Conservation (phyloP, 2,797 vertebrate species). For the Pagetopsis macropterus region DNA sequence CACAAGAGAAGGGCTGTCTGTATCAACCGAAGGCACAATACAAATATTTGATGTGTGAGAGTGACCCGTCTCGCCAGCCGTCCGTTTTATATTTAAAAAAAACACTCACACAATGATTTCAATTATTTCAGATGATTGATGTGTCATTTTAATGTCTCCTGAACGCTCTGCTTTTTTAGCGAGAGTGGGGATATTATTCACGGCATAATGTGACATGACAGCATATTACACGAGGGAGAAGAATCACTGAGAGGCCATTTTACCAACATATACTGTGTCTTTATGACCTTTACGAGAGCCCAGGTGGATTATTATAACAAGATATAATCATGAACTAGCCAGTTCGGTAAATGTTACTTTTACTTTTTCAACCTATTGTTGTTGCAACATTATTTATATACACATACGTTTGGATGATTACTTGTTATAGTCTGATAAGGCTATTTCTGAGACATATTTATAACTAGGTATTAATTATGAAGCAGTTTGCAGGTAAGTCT, state of each 20-base stretch:
- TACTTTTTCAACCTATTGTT: not conserved
- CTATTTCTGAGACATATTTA: conserved; percentile 65
- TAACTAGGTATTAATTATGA: conserved; percentile 73
- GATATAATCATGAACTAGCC: conserved; percentile 5
- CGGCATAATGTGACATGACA: conserved; percentile 65
- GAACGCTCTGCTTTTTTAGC: conserved; percentile 59
- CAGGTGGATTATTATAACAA: conserved; percentile 5
- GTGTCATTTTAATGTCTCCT: conserved; percentile 60
- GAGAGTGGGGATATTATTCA: conserved; percentile 51
- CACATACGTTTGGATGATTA: not conserved
- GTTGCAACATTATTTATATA: not conserved
- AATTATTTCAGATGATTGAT: conserved; percentile 67
- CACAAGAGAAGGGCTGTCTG: conserved; percentile 33
- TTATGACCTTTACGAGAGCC: conserved; percentile 3
- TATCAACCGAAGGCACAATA: conserved; percentile 47
- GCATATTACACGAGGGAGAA: conserved; percentile 49
- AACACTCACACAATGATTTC: conserved; percentile 41
- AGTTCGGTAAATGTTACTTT: conserved; percentile 3
- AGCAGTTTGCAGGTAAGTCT: conserved; percentile 65
- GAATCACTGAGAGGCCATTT: conserved; percentile 39
- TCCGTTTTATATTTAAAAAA: conserved; percentile 30
- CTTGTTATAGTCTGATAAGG: conserved; percentile 58
- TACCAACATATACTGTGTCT: conserved; percentile 18
- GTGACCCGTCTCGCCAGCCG: conserved; percentile 62
- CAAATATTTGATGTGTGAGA: conserved; percentile 63